phyloP scores from a whole-genome alignment of 2,888 invertebrate genomes.

The Hofmannophila pseudospretella region DNA sequence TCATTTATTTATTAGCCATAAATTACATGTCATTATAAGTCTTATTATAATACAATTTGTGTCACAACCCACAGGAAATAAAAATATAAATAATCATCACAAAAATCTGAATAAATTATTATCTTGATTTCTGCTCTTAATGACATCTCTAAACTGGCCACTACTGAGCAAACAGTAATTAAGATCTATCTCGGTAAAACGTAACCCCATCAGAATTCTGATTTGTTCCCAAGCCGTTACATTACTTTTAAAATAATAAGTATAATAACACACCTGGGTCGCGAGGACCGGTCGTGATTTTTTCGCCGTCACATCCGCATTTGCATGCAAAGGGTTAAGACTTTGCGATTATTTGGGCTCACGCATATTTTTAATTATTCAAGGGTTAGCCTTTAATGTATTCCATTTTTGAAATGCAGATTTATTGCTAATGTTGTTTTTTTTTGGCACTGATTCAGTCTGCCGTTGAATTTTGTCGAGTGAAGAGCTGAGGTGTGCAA shows the following conservation, averaged over 20 bases:
- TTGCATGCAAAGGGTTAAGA: conserved; percentile 75
- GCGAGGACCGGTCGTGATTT: conserved; percentile 57
- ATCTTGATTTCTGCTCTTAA: no score
- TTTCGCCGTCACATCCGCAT: conserved; percentile 51
- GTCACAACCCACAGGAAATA: no score
- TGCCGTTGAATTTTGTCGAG: conserved; percentile 49
- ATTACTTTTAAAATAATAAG: conserved; percentile 46
- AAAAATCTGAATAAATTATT: no score
- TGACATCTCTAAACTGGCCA: no score
- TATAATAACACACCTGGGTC: conserved; percentile 60
- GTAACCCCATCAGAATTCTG: no score
- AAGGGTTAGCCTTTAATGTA: conserved; percentile 65
- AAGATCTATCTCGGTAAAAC: no score
- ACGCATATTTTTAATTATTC: conserved; percentile 77
- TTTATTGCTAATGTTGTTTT: conserved; percentile 47
- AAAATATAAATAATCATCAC: no score
- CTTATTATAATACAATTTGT: no score
- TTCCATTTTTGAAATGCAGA: conserved; percentile 55
- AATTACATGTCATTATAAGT: no score
- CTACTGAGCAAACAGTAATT: no score
- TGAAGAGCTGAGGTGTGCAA: conserved; percentile 30
- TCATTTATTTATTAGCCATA: no score
- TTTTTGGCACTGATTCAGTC: conserved; percentile 50
- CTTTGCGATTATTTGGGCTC: conserved; percentile 71
- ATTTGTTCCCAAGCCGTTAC: conserved; percentile 5